Evolutionary conservation across 2,888 invertebrate genomes (phyloP).

Genomic region (Drosophila sordidula): DNA sequence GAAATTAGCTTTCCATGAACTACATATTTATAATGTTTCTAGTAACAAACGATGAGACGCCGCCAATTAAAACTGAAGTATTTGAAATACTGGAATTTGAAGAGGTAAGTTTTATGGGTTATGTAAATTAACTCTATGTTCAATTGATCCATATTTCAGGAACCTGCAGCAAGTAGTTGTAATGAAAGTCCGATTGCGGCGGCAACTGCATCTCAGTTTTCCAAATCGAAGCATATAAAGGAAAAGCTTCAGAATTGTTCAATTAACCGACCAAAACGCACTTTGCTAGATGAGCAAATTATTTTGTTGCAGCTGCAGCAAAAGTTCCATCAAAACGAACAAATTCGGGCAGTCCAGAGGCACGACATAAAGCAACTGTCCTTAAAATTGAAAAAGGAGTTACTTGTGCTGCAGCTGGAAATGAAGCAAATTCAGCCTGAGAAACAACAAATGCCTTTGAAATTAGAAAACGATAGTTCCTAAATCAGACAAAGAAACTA

Average conservation of each 20-base stretch:
- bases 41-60: background rate
- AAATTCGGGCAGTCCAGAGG: conserved; percentile 4
- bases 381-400: conserved; percentile 3
- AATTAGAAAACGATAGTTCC: background rate
- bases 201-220: no score
- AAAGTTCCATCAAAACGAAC: conserved; percentile 8
- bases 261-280: background rate
- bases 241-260: background rate
- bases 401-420: conserved; percentile 4
- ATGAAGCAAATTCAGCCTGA: background rate
- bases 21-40: background rate
- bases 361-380: background rate
- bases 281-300: conserved; percentile 2
- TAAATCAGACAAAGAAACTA: background rate
- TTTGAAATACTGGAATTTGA: conserved; percentile 8
- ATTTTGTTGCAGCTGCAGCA: conserved; percentile 10
- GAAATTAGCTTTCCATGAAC: no score
- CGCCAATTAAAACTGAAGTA: conserved; percentile 7
- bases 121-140: no score
- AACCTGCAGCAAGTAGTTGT: background rate
- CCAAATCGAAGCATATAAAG: background rate
- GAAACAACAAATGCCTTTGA: background rate
- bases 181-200: background rate
- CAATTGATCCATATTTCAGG: background rate
- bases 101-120: background rate